Evolutionary conservation across 2,113 vertebrate species (phyloP).

Genomic region (Baryphthengus martii): DNA sequence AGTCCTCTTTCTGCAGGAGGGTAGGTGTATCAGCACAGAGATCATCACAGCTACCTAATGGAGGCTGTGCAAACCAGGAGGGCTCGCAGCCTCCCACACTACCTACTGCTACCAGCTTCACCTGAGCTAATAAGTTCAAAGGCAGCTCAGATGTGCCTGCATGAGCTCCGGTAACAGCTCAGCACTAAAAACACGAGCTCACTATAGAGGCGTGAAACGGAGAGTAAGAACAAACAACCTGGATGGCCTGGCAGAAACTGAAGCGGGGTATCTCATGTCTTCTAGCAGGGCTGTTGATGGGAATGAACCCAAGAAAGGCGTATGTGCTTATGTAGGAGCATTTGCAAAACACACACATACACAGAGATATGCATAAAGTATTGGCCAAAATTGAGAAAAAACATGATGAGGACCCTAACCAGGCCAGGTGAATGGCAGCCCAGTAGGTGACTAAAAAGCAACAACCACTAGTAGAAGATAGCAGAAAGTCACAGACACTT

Average conservation of each 20-base stretch:
- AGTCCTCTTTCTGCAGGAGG: not conserved
- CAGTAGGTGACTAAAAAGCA: not conserved
- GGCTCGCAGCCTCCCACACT: constrained; percentile 9
- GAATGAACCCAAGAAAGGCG: not conserved
- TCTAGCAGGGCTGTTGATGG: not conserved
- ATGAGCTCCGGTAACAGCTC: not conserved
- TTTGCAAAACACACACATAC: not conserved
- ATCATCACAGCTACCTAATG: not conserved
- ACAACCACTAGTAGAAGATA: not conserved
- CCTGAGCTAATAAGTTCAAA: constrained; percentile 15
- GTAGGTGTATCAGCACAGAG: constrained; percentile 12
- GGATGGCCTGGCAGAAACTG: not conserved
- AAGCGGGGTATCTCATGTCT: not conserved
- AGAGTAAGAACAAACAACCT: not conserved
- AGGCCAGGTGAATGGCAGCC: not conserved
- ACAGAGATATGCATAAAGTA: too few relatives aligned
- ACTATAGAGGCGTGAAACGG: rapidly evolving
- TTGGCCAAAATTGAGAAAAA: not conserved
- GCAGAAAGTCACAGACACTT: not conserved
- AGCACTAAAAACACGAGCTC: not conserved
- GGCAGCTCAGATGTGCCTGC: not conserved
- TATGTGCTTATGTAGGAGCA: not conserved
- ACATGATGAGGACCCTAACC: too few relatives aligned
- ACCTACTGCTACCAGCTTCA: not conserved
- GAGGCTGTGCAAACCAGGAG: not conserved